These are phyloP conservation scores for Blomia tropicalis DNA, from an alignment of 2,888 invertebrate species.

Conservation along the genomic window DNA sequence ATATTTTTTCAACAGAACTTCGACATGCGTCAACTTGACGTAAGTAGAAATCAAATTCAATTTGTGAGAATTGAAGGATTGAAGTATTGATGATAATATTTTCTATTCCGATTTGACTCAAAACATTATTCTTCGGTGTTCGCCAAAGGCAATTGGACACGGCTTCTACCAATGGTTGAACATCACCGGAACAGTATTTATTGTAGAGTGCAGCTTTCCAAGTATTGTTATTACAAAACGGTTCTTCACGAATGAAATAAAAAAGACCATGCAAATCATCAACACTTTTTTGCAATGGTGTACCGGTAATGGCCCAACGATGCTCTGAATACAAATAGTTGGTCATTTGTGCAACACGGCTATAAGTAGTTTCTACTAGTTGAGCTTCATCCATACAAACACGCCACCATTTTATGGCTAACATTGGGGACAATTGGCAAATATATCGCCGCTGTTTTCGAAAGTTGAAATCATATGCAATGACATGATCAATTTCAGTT, in stretches of 20 bases:
- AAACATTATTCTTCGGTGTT: conserved; percentile 49
- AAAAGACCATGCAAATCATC: conserved; percentile 46
- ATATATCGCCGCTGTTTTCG: conserved; percentile 48
- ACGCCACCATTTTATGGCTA: conserved; percentile 56
- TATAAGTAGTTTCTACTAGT: conserved; percentile 49
- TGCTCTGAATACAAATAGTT: conserved; percentile 44
- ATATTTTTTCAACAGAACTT: conserved; percentile 39
- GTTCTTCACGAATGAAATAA: conserved; percentile 45
- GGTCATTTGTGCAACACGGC: conserved; percentile 49
- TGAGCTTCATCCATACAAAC: conserved; percentile 64
- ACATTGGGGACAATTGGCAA: conserved; percentile 49
- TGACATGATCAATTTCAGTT: conserved; percentile 43
- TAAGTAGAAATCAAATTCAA: conserved; percentile 57
- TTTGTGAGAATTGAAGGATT: conserved; percentile 49
- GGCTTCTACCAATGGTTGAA: conserved; percentile 40
- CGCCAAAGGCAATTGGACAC: conserved; percentile 50
- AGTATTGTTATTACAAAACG: conserved; percentile 40
- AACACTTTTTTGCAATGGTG: conserved; percentile 47
- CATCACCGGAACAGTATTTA: conserved; percentile 39
- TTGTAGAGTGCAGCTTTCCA: conserved; percentile 43
- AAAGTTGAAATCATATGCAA: too few species aligned
- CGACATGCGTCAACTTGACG: conserved; percentile 44
- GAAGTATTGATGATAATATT: conserved; percentile 45
- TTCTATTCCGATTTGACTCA: conserved; percentile 49
- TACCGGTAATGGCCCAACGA: conserved; percentile 60